Evolutionary conservation across 2,888 invertebrate genomes (phyloP).

Genomic region (Lasioglossum vierecki): DNA sequence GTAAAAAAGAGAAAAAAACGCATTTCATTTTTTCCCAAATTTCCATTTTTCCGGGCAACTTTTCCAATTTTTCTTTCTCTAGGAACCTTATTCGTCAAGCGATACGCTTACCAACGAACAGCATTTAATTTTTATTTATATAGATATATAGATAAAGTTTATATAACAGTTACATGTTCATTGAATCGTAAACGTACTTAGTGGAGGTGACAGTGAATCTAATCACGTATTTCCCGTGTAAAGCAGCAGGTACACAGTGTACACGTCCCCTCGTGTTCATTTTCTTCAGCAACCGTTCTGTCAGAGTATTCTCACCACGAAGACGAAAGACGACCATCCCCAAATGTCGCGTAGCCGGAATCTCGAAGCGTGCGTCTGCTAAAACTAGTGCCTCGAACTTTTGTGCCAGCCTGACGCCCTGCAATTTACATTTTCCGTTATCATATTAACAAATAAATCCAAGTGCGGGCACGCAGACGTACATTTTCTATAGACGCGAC

Average conservation of each 20-base stretch:
- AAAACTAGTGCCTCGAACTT: constrained; percentile 94
- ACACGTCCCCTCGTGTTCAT: constrained; percentile 94
- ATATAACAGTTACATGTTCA: not conserved
- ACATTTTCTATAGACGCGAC: no score
- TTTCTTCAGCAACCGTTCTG: constrained; percentile 94
- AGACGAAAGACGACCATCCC: constrained; percentile 96
- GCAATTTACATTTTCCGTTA: constrained; percentile 40
- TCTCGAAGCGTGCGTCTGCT: constrained; percentile 94
- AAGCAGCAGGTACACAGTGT: constrained; percentile 97
- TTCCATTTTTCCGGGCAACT: no score
- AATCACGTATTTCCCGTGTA: constrained; percentile 95
- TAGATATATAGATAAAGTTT: no score
- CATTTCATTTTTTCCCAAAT: no score
- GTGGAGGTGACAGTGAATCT: constrained; percentile 97
- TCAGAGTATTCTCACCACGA: constrained; percentile 93
- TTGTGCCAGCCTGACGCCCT: constrained; percentile 95
- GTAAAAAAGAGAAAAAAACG: no score
- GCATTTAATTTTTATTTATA: no score
- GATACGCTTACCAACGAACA: no score
- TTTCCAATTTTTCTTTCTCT: no score
- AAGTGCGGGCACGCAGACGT: not conserved
- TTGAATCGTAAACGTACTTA: constrained; percentile 81
- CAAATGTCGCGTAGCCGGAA: constrained; percentile 93
- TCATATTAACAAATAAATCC: not conserved
- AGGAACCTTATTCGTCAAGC: no score